Evolutionary conservation across 2,888 invertebrate species (phyloP).

Genomic region (Nemotelus nigrinus): DNA sequence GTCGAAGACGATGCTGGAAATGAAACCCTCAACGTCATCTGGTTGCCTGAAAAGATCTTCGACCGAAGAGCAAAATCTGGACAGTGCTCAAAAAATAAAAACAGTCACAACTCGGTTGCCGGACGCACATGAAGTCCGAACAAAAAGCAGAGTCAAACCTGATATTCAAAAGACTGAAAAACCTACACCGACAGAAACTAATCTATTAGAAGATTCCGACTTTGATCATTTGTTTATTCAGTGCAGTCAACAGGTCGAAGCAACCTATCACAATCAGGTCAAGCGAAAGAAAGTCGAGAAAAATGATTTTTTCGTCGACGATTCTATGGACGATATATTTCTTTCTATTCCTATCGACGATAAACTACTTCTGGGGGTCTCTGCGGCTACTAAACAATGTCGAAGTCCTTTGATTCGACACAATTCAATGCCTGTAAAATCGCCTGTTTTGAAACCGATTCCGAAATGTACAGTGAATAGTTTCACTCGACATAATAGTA

Average conservation of each 20-base stretch:
- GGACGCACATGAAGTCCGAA: neutral
- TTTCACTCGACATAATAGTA: conserved; percentile 37
- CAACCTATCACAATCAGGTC: conserved; percentile 13
- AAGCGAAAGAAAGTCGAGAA: conserved; percentile 21
- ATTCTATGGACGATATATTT: conserved; percentile 43
- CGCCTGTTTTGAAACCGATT: neutral
- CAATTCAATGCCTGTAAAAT: conserved; percentile 30
- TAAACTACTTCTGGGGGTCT: neutral
- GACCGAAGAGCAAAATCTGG: no score
- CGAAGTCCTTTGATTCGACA: conserved; percentile 33
- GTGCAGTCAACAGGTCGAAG: conserved; percentile 44
- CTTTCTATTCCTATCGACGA: conserved; percentile 30
- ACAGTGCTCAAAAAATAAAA: no score
- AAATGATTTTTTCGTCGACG: conserved; percentile 5
- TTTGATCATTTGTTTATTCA: conserved; percentile 42
- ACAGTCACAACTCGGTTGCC: no score
- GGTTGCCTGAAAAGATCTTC: no score
- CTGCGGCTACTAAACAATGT: neutral
- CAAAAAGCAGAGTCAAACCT: neutral
- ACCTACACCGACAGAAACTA: neutral
- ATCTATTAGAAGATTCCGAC: conserved; percentile 45
- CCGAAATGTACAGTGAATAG: neutral
- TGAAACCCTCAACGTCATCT: no score
- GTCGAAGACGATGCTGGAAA: no score
- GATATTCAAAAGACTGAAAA: neutral